These are phyloP conservation scores for Lypha dubia DNA, from an alignment of 2,888 invertebrate genomes.

Conservation along the genomic window DNA sequence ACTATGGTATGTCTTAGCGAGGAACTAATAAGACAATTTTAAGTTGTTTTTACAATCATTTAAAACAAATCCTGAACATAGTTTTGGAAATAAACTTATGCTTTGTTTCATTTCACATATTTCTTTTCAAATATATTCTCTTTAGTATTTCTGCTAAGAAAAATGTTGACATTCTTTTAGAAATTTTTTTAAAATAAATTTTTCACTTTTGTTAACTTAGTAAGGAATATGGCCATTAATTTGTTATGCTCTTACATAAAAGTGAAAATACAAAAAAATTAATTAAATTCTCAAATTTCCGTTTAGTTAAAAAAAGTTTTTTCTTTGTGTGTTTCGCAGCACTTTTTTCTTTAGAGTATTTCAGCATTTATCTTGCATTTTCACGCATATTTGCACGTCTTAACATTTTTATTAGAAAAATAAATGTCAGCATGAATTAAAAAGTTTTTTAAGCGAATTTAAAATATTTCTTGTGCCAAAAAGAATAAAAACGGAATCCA, in stretches of 20 bases:
- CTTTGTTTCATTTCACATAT: neutral
- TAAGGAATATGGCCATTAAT: constrained; percentile 2
- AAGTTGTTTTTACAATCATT: no score
- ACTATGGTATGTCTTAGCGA: no score
- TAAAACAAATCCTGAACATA: neutral
- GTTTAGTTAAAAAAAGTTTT: neutral
- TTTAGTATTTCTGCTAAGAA: neutral
- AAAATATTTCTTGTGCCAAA: neutral
- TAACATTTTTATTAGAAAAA: constrained; percentile 31
- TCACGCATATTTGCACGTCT: constrained; percentile 44
- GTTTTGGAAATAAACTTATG: neutral
- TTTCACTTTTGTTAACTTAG: neutral
- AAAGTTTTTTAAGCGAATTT: constrained; percentile 30
- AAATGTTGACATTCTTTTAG: neutral
- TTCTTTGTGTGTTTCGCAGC: neutral
- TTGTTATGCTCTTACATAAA: neutral
- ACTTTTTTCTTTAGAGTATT: constrained; percentile 10
- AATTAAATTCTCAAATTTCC: constrained; percentile 37
- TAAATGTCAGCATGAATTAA: constrained; percentile 49
- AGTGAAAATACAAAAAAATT: neutral
- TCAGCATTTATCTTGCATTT: constrained; percentile 15
- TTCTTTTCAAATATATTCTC: neutral
- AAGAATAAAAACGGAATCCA: neutral
- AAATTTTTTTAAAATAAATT: constrained; percentile 1
- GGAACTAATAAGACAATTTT: no score